Evolutionary conservation across 2,113 vertebrate species (phyloP), one percentile per base, ranked within the genome.

Genomic region (Forbesichthys papilliferus): DNA sequence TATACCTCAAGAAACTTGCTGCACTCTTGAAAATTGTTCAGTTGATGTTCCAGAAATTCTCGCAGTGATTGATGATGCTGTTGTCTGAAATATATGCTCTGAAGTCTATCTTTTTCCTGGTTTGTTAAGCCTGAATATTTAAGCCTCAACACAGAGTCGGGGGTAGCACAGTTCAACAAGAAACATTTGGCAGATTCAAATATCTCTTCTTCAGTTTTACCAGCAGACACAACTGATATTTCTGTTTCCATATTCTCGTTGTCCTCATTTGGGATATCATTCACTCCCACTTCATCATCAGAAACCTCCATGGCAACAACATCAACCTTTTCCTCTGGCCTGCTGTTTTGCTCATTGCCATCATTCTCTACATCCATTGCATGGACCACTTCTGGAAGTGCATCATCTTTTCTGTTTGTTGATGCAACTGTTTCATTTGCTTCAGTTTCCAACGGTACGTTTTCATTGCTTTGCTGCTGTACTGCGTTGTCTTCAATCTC

Each of bases 141-240:
- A 8, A 93, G 81, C 27, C 92, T 89, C 49, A 93, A 33, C 47
- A 93, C 80, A 0, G 91, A 86, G 10, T 93, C 92, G 1, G 92
- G 92, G 5, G 92, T 91, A 5, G 89, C 88, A 72, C 92, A 92
- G 86, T 90, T 92, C 75, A 93, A 62, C 70, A 93, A 60, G 46
- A 92, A 80, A 34, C 54, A 2, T 83, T 91, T 93, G n/a, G 92
- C 91, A 63, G 68, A 62, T 68, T 86, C 73, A 4, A 90, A 83
- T 13, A 91, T 66, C 61, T 87, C 74, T 3, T 93, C 91, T 36
- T 84, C 71, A 6, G 51, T 66, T 70, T 58, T 61, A 46, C 36
- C 63, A 10, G 61, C 6, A 63, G 65, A 70, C 6, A 14, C 53
- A 33, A 59, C 63, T 9, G 14, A 9, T 11, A 58, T 66, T 53